phyloP scores from a whole-genome alignment of 2,888 invertebrate genomes.

The Dione vanillae region DNA sequence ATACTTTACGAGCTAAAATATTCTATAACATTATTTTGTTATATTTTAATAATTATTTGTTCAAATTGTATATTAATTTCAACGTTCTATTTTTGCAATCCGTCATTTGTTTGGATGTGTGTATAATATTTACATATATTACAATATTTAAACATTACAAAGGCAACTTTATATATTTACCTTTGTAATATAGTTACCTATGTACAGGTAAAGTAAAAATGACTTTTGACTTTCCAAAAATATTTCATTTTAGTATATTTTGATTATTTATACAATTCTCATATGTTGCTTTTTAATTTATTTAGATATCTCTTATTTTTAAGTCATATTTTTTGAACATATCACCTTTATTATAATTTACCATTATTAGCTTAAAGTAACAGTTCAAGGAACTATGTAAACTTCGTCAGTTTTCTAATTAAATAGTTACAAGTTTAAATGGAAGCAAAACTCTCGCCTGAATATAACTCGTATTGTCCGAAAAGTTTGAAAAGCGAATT shows the following conservation, averaged over 20 bases:
- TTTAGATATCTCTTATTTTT: not conserved
- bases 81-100: not conserved
- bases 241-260: no score
- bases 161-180: no score
- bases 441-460: slow-evolving; percentile 27
- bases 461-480: slow-evolving; percentile 27
- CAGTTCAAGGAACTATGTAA: slow-evolving; percentile 21
- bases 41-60: not conserved
- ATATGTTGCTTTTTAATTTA: not conserved
- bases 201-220: no score
- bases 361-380: slow-evolving; percentile 15
- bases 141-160: not conserved
- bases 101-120: not conserved
- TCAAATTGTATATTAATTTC: not conserved
- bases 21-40: slow-evolving; percentile 48
- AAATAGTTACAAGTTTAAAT: slow-evolving; percentile 22
- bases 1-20: slow-evolving; percentile 77
- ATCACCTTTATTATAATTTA: slow-evolving; percentile 51
- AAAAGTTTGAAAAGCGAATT: slow-evolving; percentile 21
- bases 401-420: slow-evolving; percentile 27
- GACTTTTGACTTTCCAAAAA: no score
- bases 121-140: not conserved
- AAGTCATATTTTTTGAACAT: not conserved
- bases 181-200: no score
- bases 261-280: no score